Evolutionary conservation across 2,113 vertebrate genomes (phyloP), one percentile per base, ranked within the genome.

Genomic region (Poecilia latipinna): DNA sequence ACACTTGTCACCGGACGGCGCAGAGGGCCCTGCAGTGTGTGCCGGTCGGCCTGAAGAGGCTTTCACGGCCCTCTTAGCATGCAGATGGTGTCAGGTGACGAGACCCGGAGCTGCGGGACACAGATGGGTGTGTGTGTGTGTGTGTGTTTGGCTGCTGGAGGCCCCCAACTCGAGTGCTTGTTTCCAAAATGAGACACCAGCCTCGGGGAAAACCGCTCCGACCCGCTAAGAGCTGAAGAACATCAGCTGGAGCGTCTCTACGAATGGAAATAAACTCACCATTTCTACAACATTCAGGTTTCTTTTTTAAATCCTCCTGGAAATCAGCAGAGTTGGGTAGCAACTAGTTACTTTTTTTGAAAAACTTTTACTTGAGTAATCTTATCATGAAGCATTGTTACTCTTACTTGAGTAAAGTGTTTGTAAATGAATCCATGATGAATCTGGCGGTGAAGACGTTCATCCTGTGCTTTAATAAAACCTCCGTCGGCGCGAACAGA

Each of bases 1-100:
- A 90, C 93, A 93, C 93, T 93, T 94, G 92, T 92, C 93, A 90
- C 82, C 66, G 79, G 86, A 79, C 88, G 77, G 89, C 66, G 24
- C 90, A 77, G 84, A 77, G 85, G 84, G 82, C 83, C 83, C 79
- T 82, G 80, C 80, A 66, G 62, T 81, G 85, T 76, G 85, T 70
- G 84, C 85, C 67, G 62, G 66, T 69, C 78, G 62, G 86, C 86
- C 84, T 90, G 76, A 92, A 91, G 93, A 92, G 91, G 63, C 92
- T 93, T 91, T 93, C 88, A 88, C 63, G 76, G 86, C 86, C 87
- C 90, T 92, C 92, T 94, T 93, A 91, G 90, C 90, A 85, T 79
- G 90, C 87, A 82, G 90, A 86, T 83, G 87, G 92, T 92, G 92
- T 93, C 91, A 88, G 87, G 88, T 94, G 93, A 93, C 91, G 64